Conservation (phyloP, 2,888 invertebrate genomes). For the Panopea generosa region DNA sequence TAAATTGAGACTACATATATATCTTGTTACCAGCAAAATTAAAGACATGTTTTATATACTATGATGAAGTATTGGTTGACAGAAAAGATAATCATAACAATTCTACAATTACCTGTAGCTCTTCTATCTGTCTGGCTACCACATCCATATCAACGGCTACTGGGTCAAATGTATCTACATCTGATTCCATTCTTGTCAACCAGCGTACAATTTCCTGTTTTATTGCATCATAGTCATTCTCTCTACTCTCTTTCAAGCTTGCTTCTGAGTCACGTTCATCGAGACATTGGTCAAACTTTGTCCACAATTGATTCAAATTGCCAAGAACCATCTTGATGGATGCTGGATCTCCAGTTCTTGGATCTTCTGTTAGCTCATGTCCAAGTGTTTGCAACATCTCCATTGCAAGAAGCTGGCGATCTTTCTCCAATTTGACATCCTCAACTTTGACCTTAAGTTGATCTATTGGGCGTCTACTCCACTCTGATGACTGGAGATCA, state of each 20-base stretch:
- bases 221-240: slow-evolving; percentile 93
- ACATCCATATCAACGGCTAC: slow-evolving; percentile 95
- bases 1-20: too few relatives aligned
- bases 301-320: slow-evolving; percentile 94
- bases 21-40: too few relatives aligned
- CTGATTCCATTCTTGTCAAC: slow-evolving; percentile 92
- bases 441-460: slow-evolving; percentile 88
- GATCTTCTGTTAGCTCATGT: slow-evolving; percentile 77
- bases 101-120: slow-evolving; percentile 85
- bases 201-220: slow-evolving; percentile 94
- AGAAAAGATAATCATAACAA: too few relatives aligned
- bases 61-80: too few relatives aligned
- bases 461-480: slow-evolving; percentile 88
- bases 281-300: slow-evolving; percentile 92
- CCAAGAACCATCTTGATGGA: slow-evolving; percentile 77
- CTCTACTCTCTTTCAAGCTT: slow-evolving; percentile 93
- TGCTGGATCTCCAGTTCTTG: slow-evolving; percentile 78
- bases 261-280: slow-evolving; percentile 94
- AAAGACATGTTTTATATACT: too few relatives aligned
- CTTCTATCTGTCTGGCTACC: slow-evolving; percentile 91
- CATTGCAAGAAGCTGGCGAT: slow-evolving; percentile 71
- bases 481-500: slow-evolving; percentile 87
- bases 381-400: slow-evolving; percentile 74
- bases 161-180: slow-evolving; percentile 91
- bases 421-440: slow-evolving; percentile 81